These are phyloP conservation scores for Panulirus ornatus DNA, from an alignment of 1,140 invertebrate species.

Conservation along the genomic window DNA sequence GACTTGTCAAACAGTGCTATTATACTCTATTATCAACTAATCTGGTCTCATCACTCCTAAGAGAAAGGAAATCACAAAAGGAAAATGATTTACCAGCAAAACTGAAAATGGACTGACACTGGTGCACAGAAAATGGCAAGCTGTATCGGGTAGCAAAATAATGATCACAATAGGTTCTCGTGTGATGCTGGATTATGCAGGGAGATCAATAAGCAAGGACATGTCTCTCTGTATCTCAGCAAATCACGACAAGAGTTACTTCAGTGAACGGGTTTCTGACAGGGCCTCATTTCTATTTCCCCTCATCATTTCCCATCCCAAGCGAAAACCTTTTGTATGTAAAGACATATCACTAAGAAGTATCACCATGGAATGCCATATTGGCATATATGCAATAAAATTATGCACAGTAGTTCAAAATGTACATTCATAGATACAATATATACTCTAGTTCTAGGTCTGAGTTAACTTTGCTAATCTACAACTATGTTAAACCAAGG, in stretches of 20 bases:
- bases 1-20: too few relatives aligned
- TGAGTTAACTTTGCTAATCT: not conserved
- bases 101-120: not conserved
- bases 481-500: not conserved
- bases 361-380: not conserved
- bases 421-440: not conserved
- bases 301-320: not conserved
- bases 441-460: not conserved
- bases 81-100: not conserved
- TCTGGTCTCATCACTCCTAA: not conserved
- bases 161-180: slow-evolving; percentile 1
- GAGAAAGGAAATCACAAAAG: not conserved
- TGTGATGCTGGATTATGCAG: not conserved
- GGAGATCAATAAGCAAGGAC: not conserved
- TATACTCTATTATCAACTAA: too few relatives aligned
- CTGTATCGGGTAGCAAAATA: not conserved
- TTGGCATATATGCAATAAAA: not conserved
- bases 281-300: not conserved
- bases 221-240: not conserved
- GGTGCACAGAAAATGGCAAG: not conserved
- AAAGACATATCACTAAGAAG: too few relatives aligned
- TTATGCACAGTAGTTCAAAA: not conserved
- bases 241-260: not conserved
- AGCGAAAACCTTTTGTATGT: slow-evolving; percentile 26
- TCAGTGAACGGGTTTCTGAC: too few relatives aligned